phyloP scores from a whole-genome alignment of 2,888 invertebrate species.

The Stramonita haemastoma region DNA sequence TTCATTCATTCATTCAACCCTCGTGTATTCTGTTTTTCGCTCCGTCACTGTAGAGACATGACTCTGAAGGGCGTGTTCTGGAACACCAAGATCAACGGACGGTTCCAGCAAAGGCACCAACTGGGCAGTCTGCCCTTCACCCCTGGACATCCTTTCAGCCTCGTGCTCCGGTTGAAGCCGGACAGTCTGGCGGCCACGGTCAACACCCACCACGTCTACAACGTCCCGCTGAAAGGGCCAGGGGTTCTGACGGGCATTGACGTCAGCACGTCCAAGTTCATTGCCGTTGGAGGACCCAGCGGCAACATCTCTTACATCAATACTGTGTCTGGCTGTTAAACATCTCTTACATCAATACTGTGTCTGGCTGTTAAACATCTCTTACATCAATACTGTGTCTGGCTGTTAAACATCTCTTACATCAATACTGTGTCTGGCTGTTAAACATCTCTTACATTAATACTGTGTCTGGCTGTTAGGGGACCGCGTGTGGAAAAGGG shows the following conservation, averaged over 20 bases:
- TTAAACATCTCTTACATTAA: no score
- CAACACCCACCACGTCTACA: background rate
- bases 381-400: no score
- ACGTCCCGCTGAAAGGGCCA: background rate
- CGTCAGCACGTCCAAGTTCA: background rate
- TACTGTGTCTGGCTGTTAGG: background rate
- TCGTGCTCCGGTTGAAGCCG: background rate
- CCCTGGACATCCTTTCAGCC: no score
- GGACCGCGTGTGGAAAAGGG: background rate
- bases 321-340: no score
- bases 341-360: no score
- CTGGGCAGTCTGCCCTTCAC: background rate
- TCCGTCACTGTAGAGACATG: no score
- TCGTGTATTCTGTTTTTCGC: no score
- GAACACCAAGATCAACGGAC: background rate
- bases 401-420: no score
- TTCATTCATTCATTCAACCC: no score
- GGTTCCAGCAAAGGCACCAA: background rate
- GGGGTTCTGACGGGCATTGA: background rate
- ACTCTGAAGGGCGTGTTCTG: background rate
- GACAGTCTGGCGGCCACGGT: background rate
- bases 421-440: no score
- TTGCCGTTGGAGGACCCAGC: background rate
- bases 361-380: no score
- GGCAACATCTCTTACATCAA: no score